phyloP scores from a whole-genome alignment of 1,140 invertebrate genomes.

The Sinonovacula constricta region DNA sequence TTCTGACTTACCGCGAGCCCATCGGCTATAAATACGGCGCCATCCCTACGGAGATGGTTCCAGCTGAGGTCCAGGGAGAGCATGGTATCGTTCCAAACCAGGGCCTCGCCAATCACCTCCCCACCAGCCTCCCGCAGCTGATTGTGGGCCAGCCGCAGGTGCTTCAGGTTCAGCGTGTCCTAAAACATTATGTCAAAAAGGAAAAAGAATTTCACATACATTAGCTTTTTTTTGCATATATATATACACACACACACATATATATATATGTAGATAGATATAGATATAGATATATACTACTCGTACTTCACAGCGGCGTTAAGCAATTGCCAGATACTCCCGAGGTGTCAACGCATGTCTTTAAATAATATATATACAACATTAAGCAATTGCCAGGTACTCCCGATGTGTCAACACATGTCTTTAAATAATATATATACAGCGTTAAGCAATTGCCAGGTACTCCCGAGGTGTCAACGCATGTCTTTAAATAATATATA shows the following conservation, averaged over 20 bases:
- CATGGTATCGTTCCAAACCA: conserved; percentile 65
- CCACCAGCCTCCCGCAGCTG: conserved; percentile 34
- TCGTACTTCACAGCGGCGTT: not conserved
- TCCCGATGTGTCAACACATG: no score
- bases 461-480: no score
- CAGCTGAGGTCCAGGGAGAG: conserved; percentile 69
- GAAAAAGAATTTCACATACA: not conserved
- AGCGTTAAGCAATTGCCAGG: no score
- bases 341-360: not conserved
- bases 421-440: no score
- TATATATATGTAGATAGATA: no score
- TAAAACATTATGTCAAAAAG: conserved; percentile 3
- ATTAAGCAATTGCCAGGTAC: no score
- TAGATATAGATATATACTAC: no score
- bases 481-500: no score
- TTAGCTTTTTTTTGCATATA: not conserved
- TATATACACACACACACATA: no score
- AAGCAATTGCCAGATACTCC: not conserved
- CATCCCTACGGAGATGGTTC: conserved; percentile 69
- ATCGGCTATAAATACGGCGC: conserved; percentile 65
- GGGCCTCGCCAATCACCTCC: conserved; percentile 44
- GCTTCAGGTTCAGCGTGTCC: conserved; percentile 44
- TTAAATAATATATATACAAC: not conserved
- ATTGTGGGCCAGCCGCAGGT: conserved; percentile 32
- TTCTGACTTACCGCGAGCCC: conserved; percentile 58